A percentile compares a stretch with the other conserved stretches of the same genome.
Conservation (phyloP, 2,113 vertebrate species). For the Tinamus guttatus region DNA sequence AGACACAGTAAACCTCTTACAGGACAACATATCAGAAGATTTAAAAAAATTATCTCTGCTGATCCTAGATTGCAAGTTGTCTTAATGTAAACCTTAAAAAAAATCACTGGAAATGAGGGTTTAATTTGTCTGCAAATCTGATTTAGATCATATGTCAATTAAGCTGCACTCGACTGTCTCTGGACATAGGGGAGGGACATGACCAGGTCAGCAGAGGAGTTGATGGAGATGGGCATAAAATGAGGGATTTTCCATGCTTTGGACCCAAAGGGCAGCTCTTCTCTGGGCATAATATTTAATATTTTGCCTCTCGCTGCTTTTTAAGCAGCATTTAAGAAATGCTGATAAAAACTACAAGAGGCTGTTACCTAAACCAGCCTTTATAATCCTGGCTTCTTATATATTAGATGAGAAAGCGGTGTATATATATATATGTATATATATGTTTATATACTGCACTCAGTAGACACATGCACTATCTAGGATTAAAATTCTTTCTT, state of each 20-base stretch:
- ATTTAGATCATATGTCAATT: constrained; percentile 57
- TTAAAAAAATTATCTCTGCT: constrained; percentile 1
- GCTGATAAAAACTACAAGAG: not conserved
- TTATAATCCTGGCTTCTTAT: not conserved
- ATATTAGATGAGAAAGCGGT: not conserved
- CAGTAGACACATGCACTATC: not conserved
- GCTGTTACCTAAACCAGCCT: not conserved
- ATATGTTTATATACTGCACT: not conserved
- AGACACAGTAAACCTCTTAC: constrained; percentile 14
- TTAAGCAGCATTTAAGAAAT: too few relatives aligned
- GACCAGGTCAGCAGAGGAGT: constrained; percentile 1
- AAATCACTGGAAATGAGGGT: constrained; percentile 18
- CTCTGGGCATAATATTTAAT: not conserved
- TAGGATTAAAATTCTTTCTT: not conserved
- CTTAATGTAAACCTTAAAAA: constrained; percentile 46
- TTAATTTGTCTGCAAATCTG: constrained; percentile 60
- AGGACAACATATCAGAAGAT: not conserved
- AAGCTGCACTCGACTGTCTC: constrained; percentile 23
- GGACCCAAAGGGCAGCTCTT: not conserved
- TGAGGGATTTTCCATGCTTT: not conserved
- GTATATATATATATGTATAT: not conserved
- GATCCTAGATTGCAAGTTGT: constrained; percentile 26
- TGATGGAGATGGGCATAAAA: not conserved
- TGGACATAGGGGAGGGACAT: not conserved
- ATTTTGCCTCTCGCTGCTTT: not conserved